Evolutionary conservation across 2,113 vertebrate genomes (phyloP), one percentile per base, ranked within the genome.

Genomic region (Gavialis gangeticus): DNA sequence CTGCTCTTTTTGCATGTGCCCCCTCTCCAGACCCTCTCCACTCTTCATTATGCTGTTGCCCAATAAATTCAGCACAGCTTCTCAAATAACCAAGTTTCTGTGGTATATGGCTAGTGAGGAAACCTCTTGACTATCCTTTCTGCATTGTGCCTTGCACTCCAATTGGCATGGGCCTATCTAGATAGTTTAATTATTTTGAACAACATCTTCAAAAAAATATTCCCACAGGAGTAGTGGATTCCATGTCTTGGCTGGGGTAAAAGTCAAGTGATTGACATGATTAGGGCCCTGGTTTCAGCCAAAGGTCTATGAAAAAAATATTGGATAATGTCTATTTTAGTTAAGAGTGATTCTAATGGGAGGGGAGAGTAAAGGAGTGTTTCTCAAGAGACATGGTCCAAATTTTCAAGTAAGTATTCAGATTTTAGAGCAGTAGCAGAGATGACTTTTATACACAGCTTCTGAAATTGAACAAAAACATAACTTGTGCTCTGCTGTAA

Each of bases 251-350:
- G 63, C 1, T 46, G 46, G 81, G 55, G 69, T 37, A 82, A 46
- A 5, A 0, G 0, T 55, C 59, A 25, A 22, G 21, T 27, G 5
- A 4, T 3, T 71, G 22, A 60, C 0, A 1, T 1, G 5, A 37
- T 25, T 54, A 79, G 76, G 84, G 3, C 3, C 34, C 79, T 22
- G 4, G 64, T 46, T 0, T 60, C 12, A 84, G 57, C 46, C 6
- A 1, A 30, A 69, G 21, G 25, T 17, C 12, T 5, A 82, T 46
- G 46, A 84, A 79, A 25, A 25, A 4, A 28, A 27, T n/a, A 75
- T 28, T 10, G 34, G 56, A 71, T 22, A 1, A 14, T 1, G 3
- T 46, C 2, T 56, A 60, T 54, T 18, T 28, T 18, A 89, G 90
- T 56, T 5, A 37, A 46, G 46, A 7, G 46, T 46, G 46, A 46